Percentiles rank a stretch among this genome's conserved stretches.
These are phyloP conservation scores for Streptopelia turtur DNA, from an alignment of 2,797 vertebrate genomes.

Conservation along the genomic window DNA sequence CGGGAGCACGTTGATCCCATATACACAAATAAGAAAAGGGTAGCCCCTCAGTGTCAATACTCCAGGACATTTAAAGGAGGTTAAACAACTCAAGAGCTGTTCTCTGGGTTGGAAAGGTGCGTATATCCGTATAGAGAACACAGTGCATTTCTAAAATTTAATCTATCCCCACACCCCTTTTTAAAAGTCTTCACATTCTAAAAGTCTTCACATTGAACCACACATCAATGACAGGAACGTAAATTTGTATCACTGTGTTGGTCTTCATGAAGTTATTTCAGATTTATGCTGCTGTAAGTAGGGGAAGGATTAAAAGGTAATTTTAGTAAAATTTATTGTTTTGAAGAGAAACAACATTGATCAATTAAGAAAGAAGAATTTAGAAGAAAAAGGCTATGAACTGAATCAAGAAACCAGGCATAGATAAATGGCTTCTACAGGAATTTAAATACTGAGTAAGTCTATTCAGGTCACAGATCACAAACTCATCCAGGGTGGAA, in stretches of 20 bases:
- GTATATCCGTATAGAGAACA: neutral
- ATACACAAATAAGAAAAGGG: neutral
- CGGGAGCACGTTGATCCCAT: neutral
- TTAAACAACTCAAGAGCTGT: neutral
- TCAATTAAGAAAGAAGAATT: neutral
- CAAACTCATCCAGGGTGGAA: neutral
- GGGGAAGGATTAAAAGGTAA: neutral
- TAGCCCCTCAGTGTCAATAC: neutral
- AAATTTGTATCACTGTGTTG: neutral
- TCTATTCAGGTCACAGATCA: neutral
- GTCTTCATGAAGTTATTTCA: neutral
- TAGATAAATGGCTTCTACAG: neutral
- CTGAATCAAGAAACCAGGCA: neutral
- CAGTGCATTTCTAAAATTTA: neutral
- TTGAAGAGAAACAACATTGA: neutral
- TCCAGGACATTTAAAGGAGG: neutral
- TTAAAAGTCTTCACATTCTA: neutral
- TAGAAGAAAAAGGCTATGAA: neutral
- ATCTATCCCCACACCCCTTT: neutral
- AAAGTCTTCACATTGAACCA: neutral
- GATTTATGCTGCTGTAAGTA: neutral
- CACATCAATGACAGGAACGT: neutral
- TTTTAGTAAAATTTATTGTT: neutral
- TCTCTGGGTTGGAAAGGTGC: neutral
- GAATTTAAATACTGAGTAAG: neutral